These are phyloP conservation scores for Squalus acanthias DNA, from an alignment of 2,797 vertebrate species.

Conservation along the genomic window DNA sequence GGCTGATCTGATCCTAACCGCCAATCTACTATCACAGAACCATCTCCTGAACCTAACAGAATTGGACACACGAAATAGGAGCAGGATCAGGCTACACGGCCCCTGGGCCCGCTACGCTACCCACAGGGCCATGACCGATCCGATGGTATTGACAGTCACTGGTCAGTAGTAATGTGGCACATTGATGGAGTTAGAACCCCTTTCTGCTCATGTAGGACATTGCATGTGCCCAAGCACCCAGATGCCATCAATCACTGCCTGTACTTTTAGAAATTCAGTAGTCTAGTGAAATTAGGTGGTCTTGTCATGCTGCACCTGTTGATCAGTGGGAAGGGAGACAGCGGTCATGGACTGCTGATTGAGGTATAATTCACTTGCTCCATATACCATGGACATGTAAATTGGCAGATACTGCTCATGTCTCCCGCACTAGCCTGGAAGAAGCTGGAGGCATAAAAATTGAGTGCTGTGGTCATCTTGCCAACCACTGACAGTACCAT, in stretches of 20 bases:
- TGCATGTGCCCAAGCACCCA: not conserved
- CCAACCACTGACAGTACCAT: not conserved
- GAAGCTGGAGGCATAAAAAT: not conserved
- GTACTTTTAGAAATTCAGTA: not conserved
- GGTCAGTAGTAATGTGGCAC: not conserved
- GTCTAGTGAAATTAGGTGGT: not conserved
- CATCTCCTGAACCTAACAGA: too few species aligned
- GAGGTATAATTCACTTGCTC: not conserved
- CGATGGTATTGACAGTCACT: not conserved
- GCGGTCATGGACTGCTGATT: not conserved
- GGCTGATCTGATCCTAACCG: too few species aligned
- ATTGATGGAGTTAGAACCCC: too few species aligned
- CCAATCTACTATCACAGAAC: too few species aligned
- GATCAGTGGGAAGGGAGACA: not conserved
- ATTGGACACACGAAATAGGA: too few species aligned
- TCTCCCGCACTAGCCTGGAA: not conserved
- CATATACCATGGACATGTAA: not conserved
- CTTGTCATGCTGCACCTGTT: not conserved
- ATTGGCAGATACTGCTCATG: not conserved
- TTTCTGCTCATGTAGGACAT: not conserved
- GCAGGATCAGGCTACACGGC: too few species aligned
- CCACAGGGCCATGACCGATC: too few species aligned
- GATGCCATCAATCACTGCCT: not conserved
- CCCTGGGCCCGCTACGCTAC: too few species aligned
- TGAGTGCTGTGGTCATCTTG: not conserved